phyloP scores from a whole-genome alignment of 2,113 vertebrate genomes.

The Ptilorrhoa leucosticta region DNA sequence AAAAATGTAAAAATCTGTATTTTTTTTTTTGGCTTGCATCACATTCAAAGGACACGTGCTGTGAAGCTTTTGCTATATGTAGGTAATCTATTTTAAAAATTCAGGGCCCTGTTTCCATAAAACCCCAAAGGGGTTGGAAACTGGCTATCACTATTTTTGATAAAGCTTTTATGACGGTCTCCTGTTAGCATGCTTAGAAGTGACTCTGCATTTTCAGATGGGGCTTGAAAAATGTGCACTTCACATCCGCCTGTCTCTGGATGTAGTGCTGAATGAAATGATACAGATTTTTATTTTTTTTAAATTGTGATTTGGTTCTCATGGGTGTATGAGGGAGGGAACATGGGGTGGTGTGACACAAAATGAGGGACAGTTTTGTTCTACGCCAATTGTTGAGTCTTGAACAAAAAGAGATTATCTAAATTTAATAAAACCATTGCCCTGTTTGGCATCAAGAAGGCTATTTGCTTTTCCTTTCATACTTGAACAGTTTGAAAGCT shows the following conservation, averaged over 20 bases:
- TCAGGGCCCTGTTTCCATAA: background rate
- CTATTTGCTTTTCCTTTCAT: background rate
- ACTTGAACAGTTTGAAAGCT: slow-evolving; percentile 24
- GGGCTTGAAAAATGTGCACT: background rate
- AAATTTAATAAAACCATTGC: slow-evolving; percentile 45
- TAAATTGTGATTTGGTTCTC: background rate
- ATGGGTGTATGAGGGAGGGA: background rate
- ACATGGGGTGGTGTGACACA: background rate
- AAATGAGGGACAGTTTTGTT: background rate
- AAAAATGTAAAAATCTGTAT: background rate
- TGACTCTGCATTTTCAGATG: background rate
- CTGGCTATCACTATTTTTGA: background rate
- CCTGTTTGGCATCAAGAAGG: background rate
- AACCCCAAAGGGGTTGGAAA: background rate
- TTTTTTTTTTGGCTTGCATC: background rate
- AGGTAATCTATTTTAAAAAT: background rate
- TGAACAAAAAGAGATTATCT: slow-evolving; percentile 50
- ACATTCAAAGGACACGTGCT: background rate
- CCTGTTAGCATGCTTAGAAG: background rate
- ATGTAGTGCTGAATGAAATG: background rate
- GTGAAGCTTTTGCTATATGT: background rate
- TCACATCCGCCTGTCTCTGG: background rate
- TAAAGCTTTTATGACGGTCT: background rate
- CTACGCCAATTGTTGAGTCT: background rate
- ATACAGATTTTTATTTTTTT: background rate